A percentile compares a stretch with the other conserved stretches of the same genome.
Evolutionary conservation across 2,113 vertebrate genomes (phyloP).

Genomic region (Anthoscopus minutus): DNA sequence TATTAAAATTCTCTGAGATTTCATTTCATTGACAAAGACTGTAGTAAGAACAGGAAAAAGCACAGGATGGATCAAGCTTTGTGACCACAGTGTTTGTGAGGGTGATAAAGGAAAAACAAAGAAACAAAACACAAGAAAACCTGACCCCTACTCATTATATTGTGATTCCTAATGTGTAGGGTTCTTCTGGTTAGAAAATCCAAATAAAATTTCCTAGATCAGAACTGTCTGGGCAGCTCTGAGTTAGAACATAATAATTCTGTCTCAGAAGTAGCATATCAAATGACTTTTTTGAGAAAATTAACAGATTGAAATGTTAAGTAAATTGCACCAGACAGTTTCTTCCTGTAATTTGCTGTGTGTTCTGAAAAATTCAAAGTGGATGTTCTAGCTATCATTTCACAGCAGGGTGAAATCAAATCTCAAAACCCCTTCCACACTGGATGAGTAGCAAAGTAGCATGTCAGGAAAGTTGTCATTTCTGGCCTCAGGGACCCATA

Average conservation of each 20-base stretch:
- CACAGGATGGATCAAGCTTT: neutral
- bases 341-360: neutral
- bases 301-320: neutral
- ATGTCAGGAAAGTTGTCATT: neutral
- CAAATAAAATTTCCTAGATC: neutral
- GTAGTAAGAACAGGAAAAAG: neutral
- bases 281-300: neutral
- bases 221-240: neutral
- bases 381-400: neutral
- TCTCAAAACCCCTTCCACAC: neutral
- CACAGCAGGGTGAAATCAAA: neutral
- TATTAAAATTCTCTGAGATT: slow-evolving; percentile 34
- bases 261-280: neutral
- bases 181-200: neutral
- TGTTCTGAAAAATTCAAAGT: neutral
- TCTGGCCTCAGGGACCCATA: neutral
- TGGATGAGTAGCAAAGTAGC: neutral
- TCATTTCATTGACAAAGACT: slow-evolving; percentile 24
- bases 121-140: neutral
- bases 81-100: neutral
- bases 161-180: neutral
- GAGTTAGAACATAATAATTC: neutral
- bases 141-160: neutral
- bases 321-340: neutral
- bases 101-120: neutral